Conservation (phyloP, 2,797 vertebrate species). For the Sebastes matsubarae region DNA sequence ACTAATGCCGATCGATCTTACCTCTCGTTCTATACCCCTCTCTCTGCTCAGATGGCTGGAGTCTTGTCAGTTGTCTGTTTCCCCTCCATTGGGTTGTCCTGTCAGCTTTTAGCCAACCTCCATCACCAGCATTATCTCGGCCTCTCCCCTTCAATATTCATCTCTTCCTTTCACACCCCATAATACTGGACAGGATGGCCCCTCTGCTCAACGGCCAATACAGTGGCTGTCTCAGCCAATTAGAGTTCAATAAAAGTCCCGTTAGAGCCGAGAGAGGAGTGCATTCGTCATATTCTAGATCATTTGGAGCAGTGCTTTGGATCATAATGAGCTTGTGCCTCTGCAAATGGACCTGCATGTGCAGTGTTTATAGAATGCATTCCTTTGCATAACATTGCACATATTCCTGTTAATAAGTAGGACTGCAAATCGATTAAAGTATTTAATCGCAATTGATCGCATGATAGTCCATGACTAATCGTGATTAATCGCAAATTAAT, state of each 20-base stretch:
- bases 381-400: neutral
- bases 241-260: slow-evolving; percentile 61
- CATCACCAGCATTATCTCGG: slow-evolving; percentile 69
- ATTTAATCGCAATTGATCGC: too few relatives aligned
- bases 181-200: slow-evolving; percentile 57
- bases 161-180: slow-evolving; percentile 66
- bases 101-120: slow-evolving; percentile 75
- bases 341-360: neutral
- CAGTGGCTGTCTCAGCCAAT: slow-evolving; percentile 66
- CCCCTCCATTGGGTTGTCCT: slow-evolving; percentile 80
- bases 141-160: slow-evolving; percentile 75
- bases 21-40: slow-evolving; percentile 39
- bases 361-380: neutral
- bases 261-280: slow-evolving; percentile 27
- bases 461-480: too few relatives aligned
- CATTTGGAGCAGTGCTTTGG: slow-evolving; percentile 6
- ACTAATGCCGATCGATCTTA: slow-evolving; percentile 65
- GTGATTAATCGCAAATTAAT: too few relatives aligned
- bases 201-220: slow-evolving; percentile 56
- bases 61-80: slow-evolving; percentile 78
- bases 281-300: slow-evolving; percentile 53
- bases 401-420: neutral
- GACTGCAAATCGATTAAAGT: too few relatives aligned
- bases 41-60: slow-evolving; percentile 58
- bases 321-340: neutral